Conservation (phyloP, 2,888 invertebrate species). For the Agrochola lychnidis region DNA sequence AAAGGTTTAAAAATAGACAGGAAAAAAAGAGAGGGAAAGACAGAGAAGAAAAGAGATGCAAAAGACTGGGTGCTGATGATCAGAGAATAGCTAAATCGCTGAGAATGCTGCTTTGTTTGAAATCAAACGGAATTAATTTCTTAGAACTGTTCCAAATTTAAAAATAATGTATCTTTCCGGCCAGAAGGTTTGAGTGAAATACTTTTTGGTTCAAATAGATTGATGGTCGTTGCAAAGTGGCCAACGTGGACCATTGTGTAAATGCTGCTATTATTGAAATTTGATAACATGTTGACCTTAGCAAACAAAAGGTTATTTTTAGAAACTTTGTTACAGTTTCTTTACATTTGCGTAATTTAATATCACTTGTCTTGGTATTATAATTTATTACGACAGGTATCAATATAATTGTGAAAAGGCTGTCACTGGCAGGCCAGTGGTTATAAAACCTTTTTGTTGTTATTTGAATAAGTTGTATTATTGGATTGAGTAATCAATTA, state of each 20-base stretch:
- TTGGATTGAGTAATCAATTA: slow-evolving; percentile 47
- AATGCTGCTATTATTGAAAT: neutral
- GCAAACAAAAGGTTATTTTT: slow-evolving; percentile 58
- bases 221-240: slow-evolving; percentile 12
- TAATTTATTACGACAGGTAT: slow-evolving; percentile 61
- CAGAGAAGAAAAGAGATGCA: neutral
- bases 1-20: too few relatives aligned
- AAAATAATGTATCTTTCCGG: neutral
- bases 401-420: slow-evolving; percentile 52
- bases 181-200: neutral
- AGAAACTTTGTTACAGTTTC: slow-evolving; percentile 59
- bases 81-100: neutral
- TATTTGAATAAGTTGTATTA: slow-evolving; percentile 46
- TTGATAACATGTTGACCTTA: slow-evolving; percentile 48
- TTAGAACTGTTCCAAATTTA: neutral
- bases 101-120: neutral
- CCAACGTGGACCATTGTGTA: slow-evolving; percentile 27
- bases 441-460: slow-evolving; percentile 28
- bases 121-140: neutral
- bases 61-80: neutral
- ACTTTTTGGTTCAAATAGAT: slow-evolving; percentile 14
- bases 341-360: slow-evolving; percentile 61
- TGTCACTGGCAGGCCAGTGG: slow-evolving; percentile 13
- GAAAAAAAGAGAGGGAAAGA: too few relatives aligned
- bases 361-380: slow-evolving; percentile 55